A percentile compares a stretch with the other conserved stretches of the same genome.
phyloP scores from a whole-genome alignment of 2,888 invertebrate genomes.

The Emesis castigata region DNA sequence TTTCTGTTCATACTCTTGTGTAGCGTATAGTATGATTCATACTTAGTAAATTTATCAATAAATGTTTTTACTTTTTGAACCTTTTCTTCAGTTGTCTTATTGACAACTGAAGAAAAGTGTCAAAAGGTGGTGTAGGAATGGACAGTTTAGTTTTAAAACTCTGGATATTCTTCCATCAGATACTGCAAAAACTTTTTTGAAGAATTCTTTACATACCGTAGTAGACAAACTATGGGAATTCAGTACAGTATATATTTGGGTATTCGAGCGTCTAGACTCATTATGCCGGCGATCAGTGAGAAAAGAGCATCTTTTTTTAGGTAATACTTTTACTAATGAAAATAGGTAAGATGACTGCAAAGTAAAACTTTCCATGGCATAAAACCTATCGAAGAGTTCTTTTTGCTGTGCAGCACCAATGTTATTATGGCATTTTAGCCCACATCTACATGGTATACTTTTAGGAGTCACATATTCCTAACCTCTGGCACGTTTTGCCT shows the following conservation, averaged over 20 bases:
- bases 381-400: conserved; percentile 19
- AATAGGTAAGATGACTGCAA: conserved; percentile 41
- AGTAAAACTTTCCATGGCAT: conserved; percentile 31
- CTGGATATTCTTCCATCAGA: conserved; percentile 47
- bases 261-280: conserved; percentile 36
- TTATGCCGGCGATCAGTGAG: conserved; percentile 20
- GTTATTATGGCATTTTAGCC: not conserved
- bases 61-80: conserved; percentile 42
- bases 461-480: too few relatives aligned
- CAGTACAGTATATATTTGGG: conserved; percentile 26
- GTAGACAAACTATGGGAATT: conserved; percentile 26
- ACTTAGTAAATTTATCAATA: conserved; percentile 41
- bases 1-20: conserved; percentile 20
- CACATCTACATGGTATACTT: not conserved
- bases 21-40: conserved; percentile 34
- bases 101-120: too few relatives aligned
- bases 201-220: conserved; percentile 37
- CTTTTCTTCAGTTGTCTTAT: conserved; percentile 49
- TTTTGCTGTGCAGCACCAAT: not conserved
- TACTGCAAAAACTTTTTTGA: conserved; percentile 43
- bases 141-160: conserved; percentile 8
- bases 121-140: conserved; percentile 29
- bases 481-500: too few relatives aligned
- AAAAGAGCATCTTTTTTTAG: conserved; percentile 16
- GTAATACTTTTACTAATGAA: conserved; percentile 31